Conservation (phyloP, 2,888 invertebrate species). For the Aleiodes alternator region DNA sequence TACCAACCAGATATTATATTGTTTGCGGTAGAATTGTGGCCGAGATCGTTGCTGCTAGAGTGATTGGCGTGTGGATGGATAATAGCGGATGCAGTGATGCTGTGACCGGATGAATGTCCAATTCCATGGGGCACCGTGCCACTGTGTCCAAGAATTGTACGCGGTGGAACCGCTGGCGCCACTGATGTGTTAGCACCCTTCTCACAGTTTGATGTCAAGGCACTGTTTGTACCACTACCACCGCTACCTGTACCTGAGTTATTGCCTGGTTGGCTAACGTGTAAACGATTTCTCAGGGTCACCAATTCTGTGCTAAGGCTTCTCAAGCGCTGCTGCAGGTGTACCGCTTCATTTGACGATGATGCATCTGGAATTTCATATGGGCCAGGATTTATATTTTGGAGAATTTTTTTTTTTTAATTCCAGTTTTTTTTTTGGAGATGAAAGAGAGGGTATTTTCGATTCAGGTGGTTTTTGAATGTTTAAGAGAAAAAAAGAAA, state of each 20-base stretch:
- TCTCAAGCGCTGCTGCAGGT: constrained; percentile 92
- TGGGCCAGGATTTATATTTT: too few species aligned
- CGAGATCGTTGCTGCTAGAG: constrained; percentile 65
- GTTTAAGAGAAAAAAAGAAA: too few species aligned
- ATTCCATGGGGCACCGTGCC: constrained; percentile 62
- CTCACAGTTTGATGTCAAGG: constrained; percentile 47
- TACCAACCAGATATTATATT: constrained; percentile 71
- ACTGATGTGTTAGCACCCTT: constrained; percentile 55
- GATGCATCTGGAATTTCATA: constrained; percentile 85
- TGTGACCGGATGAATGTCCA: constrained; percentile 69
- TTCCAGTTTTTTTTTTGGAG: too few species aligned
- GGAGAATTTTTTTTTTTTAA: too few species aligned
- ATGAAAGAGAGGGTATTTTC: too few species aligned
- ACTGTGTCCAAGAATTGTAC: constrained; percentile 65
- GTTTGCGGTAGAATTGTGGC: constrained; percentile 66
- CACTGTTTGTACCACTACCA: constrained; percentile 48
- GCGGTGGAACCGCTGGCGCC: constrained; percentile 73
- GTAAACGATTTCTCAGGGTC: constrained; percentile 91
- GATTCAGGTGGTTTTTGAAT: too few species aligned
- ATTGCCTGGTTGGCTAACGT: constrained; percentile 81
- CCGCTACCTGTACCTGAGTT: constrained; percentile 64
- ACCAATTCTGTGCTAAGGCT: constrained; percentile 94
- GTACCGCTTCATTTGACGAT: constrained; percentile 95
- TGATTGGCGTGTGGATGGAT: constrained; percentile 73
- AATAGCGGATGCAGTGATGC: constrained; percentile 71